phyloP scores from a whole-genome alignment of 2,888 invertebrate genomes.

The Desoria tigrina region DNA sequence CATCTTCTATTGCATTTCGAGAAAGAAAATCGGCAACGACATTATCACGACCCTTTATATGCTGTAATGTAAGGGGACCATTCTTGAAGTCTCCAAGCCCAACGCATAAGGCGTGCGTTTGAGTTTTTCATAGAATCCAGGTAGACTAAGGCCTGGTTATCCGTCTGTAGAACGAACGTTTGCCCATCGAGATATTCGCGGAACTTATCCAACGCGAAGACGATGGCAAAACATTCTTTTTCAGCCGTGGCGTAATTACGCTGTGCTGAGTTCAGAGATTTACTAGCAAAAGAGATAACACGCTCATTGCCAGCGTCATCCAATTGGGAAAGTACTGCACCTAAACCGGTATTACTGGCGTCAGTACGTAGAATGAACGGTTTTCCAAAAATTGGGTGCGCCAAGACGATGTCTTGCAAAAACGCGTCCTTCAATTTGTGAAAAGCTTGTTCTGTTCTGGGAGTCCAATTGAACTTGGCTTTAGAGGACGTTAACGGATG shows the following conservation, averaged over 20 bases:
- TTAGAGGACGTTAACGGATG: too few relatives aligned
- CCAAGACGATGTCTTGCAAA: too few relatives aligned
- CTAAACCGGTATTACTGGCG: background rate
- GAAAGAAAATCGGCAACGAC: slow-evolving; percentile 26
- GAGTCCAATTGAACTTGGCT: too few relatives aligned
- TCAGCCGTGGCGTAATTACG: slow-evolving; percentile 3
- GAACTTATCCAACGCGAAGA: slow-evolving; percentile 2
- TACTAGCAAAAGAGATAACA: slow-evolving; percentile 7
- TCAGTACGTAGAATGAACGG: slow-evolving; percentile 19
- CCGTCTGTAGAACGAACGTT: slow-evolving; percentile 9
- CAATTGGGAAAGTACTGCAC: background rate
- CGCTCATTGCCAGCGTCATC: background rate
- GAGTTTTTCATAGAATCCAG: slow-evolving; percentile 15
- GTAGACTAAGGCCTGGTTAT: slow-evolving; percentile 16
- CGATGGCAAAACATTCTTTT: slow-evolving; percentile 5
- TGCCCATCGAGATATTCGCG: slow-evolving; percentile 21
- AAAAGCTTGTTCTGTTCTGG: too few relatives aligned
- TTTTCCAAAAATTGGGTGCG: slow-evolving; percentile 19
- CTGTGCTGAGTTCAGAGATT: slow-evolving; percentile 7
- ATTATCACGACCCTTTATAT: slow-evolving; percentile 11
- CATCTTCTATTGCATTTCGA: slow-evolving; percentile 11
- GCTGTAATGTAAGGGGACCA: slow-evolving; percentile 14
- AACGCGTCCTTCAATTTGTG: too few relatives aligned
- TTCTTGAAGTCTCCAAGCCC: slow-evolving; percentile 24
- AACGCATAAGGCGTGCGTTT: slow-evolving; percentile 18